Conservation (phyloP, 2,113 vertebrate genomes). For the Chaetodon auriga region DNA sequence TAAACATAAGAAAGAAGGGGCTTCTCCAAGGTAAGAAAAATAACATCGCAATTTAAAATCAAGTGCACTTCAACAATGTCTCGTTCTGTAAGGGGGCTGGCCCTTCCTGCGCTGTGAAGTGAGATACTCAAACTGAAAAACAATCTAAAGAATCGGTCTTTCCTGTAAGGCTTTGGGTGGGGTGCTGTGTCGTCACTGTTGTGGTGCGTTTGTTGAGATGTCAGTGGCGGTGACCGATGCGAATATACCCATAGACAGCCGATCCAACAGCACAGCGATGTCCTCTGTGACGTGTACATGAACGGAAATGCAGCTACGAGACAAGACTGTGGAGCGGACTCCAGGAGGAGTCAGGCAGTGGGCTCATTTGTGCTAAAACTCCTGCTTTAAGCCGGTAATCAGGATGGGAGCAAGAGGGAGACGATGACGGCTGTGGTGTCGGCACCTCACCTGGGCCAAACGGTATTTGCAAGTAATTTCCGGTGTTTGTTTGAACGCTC, state of each 20-base stretch:
- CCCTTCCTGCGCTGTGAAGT: slow-evolving; percentile 75
- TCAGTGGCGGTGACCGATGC: neutral
- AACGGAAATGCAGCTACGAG: slow-evolving; percentile 42
- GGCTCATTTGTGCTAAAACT: slow-evolving; percentile 75
- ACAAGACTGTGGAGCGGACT: slow-evolving; percentile 40
- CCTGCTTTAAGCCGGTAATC: slow-evolving; percentile 38
- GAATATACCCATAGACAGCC: slow-evolving; percentile 24
- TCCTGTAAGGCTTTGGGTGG: slow-evolving; percentile 86
- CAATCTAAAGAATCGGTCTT: slow-evolving; percentile 62
- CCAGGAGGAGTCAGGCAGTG: slow-evolving; percentile 64
- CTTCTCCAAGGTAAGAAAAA: slow-evolving; percentile 83
- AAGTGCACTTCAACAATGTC: slow-evolving; percentile 84
- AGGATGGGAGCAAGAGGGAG: slow-evolving; percentile 26
- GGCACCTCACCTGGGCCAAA: slow-evolving; percentile 49
- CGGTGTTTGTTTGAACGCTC: slow-evolving; percentile 37
- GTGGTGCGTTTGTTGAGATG: slow-evolving; percentile 34
- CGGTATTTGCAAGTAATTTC: slow-evolving; percentile 52
- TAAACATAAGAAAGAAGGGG: slow-evolving; percentile 80
- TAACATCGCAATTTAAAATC: slow-evolving; percentile 82
- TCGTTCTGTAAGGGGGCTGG: slow-evolving; percentile 62
- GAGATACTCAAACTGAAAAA: slow-evolving; percentile 76
- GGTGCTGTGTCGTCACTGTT: slow-evolving; percentile 67
- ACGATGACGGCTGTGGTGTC: slow-evolving; percentile 35
- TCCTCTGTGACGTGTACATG: slow-evolving; percentile 36
- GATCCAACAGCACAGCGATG: slow-evolving; percentile 33